Base-by-base conservation (phyloP, 2,888 invertebrate genomes). In the Trypoxylon attenuatum region DNA sequence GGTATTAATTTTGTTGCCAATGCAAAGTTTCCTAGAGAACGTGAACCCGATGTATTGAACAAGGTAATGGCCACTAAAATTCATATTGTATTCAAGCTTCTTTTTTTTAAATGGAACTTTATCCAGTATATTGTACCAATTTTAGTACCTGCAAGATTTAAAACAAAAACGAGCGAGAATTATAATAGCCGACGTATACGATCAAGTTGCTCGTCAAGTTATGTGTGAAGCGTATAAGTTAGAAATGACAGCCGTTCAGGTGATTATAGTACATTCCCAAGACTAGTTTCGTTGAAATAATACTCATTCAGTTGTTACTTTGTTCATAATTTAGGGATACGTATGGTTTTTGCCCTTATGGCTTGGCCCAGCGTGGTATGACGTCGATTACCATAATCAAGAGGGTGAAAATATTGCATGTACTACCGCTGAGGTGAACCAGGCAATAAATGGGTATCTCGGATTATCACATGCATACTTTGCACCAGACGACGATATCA, bases 261-360 rank as follows among this genome's bases (percentile, higher is more conserved):
- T 85, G 71, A 33, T 10, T 4, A 33, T 2, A 33, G 8, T 27
- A n/a, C n/a, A n/a, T n/a, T n/a, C n/a, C n/a, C n/a, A n/a, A n/a
- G n/a, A n/a, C n/a, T n/a, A n/a, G n/a, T n/a, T n/a, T n/a, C n/a
- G n/a, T n/a, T n/a, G n/a, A n/a, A n/a, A n/a, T n/a, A n/a, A n/a
- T n/a, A n/a, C n/a, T n/a, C n/a, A n/a, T n/a, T n/a, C n/a, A n/a
- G n/a, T n/a, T n/a, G n/a, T n/a, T n/a, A n/a, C n/a, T n/a, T n/a
- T n/a, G n/a, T 13, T 0, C 1, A 54, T 22, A 38, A 58, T n/a
- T n/a, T n/a, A 93, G 73, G 94, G 94, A 33, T 94, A 93, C 85
- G 93, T 94, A 1, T 97, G 96, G 96, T 94, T 97, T 82, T 88
- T 97, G 57, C 95, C 96, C 0, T 89, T 90, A 27, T 93, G 94